Percentiles rank a stretch among this genome's conserved stretches.
phyloP scores from a whole-genome alignment of 2,113 vertebrate genomes.

The Urocitellus parryii region DNA sequence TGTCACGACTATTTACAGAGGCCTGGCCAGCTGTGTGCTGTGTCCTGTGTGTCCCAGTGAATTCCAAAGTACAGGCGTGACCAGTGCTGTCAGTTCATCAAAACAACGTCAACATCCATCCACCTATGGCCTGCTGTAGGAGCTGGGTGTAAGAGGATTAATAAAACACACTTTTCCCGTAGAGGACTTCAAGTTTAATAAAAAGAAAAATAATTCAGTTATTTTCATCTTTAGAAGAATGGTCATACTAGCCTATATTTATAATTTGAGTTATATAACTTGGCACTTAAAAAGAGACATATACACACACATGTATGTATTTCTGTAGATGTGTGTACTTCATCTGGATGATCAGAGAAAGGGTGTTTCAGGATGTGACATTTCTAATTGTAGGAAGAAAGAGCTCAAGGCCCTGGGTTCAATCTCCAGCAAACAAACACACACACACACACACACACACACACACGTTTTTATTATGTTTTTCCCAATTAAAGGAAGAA shows the following conservation, averaged over 20 bases:
- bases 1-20: background rate
- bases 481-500: background rate
- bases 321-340: background rate
- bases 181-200: background rate
- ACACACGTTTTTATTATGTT: too few relatives aligned
- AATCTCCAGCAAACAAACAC: background rate
- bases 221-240: constrained; percentile 29
- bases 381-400: background rate
- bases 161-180: background rate
- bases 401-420: background rate
- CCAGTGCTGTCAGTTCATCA: background rate
- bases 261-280: background rate
- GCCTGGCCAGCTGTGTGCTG: background rate
- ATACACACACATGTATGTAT: background rate
- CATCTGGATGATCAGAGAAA: background rate
- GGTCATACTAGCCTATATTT: background rate
- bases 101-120: background rate
- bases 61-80: background rate
- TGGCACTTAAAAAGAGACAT: background rate
- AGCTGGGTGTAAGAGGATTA: background rate
- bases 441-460: background rate
- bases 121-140: background rate
- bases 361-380: background rate
- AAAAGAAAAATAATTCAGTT: background rate
- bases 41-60: background rate